Conservation (phyloP, 2,888 invertebrate genomes). For the Chydorus sphaericus region DNA sequence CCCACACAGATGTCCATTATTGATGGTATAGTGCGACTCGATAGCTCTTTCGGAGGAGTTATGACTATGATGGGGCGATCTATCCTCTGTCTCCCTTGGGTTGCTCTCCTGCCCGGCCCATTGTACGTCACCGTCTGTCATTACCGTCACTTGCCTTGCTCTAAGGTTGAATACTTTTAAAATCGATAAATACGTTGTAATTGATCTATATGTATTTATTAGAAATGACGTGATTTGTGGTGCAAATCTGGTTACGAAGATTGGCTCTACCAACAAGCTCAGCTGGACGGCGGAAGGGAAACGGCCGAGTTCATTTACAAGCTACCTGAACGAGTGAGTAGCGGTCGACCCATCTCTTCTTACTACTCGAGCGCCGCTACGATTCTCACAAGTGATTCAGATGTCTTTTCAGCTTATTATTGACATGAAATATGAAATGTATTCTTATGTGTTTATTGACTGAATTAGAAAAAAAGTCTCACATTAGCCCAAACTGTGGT, state of each 20-base stretch:
- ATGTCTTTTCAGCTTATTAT: slow-evolving; percentile 1
- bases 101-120: not conserved
- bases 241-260: not conserved
- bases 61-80: not conserved
- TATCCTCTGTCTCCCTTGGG: not conserved
- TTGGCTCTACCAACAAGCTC: not conserved
- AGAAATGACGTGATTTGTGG: slow-evolving; percentile 1
- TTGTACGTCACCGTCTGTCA: not conserved
- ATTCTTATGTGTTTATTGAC: no score
- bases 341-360: not conserved
- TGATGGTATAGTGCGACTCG: not conserved
- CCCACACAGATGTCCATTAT: not conserved
- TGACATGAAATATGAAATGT: no score
- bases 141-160: slow-evolving; percentile 1
- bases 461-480: no score
- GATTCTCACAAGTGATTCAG: not conserved
- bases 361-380: slow-evolving; percentile 2
- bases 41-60: not conserved
- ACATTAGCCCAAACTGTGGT: no score
- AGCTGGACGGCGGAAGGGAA: not conserved
- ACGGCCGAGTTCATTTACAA: not conserved
- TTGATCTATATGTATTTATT: not conserved
- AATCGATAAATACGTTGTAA: no score
- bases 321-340: not conserved
- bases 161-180: not conserved